Evolutionary conservation across 1,140 invertebrate genomes (phyloP), one percentile per base, ranked within the genome.

Genomic region (Apis florea): DNA sequence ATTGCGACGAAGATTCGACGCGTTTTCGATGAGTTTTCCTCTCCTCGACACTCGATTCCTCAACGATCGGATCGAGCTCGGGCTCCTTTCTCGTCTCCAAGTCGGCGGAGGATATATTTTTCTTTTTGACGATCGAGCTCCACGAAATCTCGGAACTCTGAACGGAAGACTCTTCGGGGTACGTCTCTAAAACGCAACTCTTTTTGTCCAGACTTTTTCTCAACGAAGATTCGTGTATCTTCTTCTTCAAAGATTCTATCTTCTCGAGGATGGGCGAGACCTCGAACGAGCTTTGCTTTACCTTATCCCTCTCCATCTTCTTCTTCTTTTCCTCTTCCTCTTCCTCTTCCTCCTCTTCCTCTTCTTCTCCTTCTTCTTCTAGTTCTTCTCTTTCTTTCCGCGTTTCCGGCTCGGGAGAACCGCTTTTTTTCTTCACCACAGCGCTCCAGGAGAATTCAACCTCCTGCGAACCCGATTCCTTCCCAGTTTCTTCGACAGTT

Each of bases 391-490:
- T 68, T 11, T 91, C 87, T 5, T 74, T 81, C 2, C 24, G 31
- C 0, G 31, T 26, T 26, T 80, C 78, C 0, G n/a, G 12, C 4
- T 79, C 61, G 2, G 31, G 31, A 59, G 56, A 26, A 8, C 56
- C 82, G 24, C 63, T 79, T 73, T 88, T 66, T 68, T 88, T 83
- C 79, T 88, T 89, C 0, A 92, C 86, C 0, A 92, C 59, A 0
- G 90, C 87, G 21, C 90, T 92, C 92, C 92, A 93, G 0, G 88
- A 90, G 66, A 81, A 59, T 47, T 89, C 89, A 0, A 59, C 8
- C 11, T 75, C 64, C 12, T 76, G 59, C 4, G 17, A 31, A 19
- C 17, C 56, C n/a, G n/a, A 15, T 0, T 69, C 72, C 10, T 31
- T 78, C 31, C 59, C 24, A 19, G 66, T 26, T 82, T 88, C 81